A percentile compares a stretch with the other conserved stretches of the same genome.
Evolutionary conservation across 2,113 vertebrate species (phyloP).

Genomic region (Pseudonaja textilis): DNA sequence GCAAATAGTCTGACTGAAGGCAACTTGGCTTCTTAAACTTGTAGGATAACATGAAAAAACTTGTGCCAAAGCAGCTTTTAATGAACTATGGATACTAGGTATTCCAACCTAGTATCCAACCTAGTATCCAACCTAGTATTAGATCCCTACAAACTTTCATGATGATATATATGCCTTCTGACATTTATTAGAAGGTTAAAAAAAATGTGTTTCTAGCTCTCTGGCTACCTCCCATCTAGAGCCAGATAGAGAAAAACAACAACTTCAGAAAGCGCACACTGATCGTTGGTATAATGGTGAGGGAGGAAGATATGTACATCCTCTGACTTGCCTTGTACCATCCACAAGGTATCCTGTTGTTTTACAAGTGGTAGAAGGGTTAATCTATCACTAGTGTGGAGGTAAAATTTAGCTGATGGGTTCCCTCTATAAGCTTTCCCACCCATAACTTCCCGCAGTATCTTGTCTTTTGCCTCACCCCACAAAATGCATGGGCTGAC

Average conservation of each 20-base stretch:
- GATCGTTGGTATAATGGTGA: neutral
- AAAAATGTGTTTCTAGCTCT: neutral
- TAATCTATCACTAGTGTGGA: neutral
- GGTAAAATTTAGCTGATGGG: neutral
- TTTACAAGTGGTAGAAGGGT: neutral
- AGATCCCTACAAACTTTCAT: neutral
- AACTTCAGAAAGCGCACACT: neutral
- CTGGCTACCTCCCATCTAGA: neutral
- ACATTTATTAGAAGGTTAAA: neutral
- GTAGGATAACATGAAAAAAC: neutral
- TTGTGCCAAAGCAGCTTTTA: neutral
- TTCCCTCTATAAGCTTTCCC: neutral
- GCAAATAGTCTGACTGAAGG: neutral
- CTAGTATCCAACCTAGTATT: neutral
- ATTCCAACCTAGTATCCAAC: neutral
- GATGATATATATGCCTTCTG: neutral
- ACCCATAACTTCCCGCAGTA: neutral
- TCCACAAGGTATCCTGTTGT: neutral
- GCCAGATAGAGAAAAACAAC: neutral
- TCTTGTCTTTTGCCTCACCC: neutral
- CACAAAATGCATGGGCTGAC: neutral
- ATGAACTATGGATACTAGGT: neutral
- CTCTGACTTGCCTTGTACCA: neutral
- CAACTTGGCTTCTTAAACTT: neutral
- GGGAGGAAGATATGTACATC: neutral